Percentiles rank a stretch among this genome's conserved stretches.
phyloP scores from a whole-genome alignment of 2,797 vertebrate genomes.

The Gorsachius magnificus region DNA sequence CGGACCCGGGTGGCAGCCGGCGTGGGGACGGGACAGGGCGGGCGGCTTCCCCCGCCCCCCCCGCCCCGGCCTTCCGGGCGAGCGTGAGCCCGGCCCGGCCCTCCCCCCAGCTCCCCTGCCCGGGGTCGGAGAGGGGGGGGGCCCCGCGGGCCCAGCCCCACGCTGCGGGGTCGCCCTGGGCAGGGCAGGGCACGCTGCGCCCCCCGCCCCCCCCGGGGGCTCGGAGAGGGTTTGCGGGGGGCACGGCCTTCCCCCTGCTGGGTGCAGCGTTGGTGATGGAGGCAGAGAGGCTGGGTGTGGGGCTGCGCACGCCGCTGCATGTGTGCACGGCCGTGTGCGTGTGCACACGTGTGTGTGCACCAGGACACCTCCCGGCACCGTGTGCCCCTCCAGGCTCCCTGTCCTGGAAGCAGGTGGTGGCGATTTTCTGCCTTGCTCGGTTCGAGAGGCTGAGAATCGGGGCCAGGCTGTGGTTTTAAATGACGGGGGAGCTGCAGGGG shows the following conservation, averaged over 20 bases:
- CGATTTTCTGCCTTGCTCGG: background rate
- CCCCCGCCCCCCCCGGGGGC: too few relatives aligned
- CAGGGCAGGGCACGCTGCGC: too few relatives aligned
- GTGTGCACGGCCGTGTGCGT: background rate
- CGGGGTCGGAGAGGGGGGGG: background rate
- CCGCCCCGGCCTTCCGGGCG: background rate
- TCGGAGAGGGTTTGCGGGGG: too few relatives aligned
- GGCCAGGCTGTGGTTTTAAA: background rate
- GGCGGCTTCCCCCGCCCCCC: background rate
- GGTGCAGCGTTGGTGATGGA: background rate
- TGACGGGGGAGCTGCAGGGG: background rate
- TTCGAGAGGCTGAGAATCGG: background rate
- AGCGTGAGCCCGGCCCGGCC: background rate
- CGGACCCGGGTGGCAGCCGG: background rate
- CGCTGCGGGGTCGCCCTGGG: background rate
- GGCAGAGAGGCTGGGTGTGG: slow-evolving; percentile 9
- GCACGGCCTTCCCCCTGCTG: too few relatives aligned
- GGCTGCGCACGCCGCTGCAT: background rate
- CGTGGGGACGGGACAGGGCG: background rate
- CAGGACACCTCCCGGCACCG: background rate
- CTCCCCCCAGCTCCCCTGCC: background rate
- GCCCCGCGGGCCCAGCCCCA: background rate
- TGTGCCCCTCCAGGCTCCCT: background rate
- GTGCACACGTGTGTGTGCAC: background rate
- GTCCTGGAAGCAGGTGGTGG: background rate